Evolutionary conservation across 2,888 invertebrate genomes (phyloP).

Genomic region (Caenorhabditis sp.): DNA sequence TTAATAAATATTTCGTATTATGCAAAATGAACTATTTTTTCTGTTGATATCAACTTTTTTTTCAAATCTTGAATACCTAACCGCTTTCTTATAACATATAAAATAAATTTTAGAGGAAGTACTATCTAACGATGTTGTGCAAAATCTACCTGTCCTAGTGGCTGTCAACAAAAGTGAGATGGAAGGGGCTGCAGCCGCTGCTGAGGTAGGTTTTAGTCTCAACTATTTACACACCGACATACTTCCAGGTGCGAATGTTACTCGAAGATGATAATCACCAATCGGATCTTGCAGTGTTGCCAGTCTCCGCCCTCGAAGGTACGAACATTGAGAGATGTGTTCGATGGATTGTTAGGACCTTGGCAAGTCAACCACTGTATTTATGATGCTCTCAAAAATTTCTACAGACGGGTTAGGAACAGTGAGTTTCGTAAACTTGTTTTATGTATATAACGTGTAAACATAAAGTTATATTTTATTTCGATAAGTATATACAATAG

Average conservation of each 20-base stretch:
- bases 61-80: no score
- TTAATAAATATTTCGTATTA: no score
- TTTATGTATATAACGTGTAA: no score
- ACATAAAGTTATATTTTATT: no score
- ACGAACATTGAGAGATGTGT: slow-evolving; percentile 64
- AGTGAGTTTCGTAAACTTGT: no score
- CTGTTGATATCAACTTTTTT: no score
- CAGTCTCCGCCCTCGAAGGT: slow-evolving; percentile 64
- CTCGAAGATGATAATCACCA: slow-evolving; percentile 55
- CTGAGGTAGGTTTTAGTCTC: slow-evolving; percentile 29
- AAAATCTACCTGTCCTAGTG: slow-evolving; percentile 60
- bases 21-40: no score
- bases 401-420: no score
- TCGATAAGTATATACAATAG: no score
- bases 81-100: no score
- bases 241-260: slow-evolving; percentile 36
- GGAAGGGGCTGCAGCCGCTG: slow-evolving; percentile 57
- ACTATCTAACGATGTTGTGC: slow-evolving; percentile 58
- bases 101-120: slow-evolving; percentile 65
- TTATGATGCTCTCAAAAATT: slow-evolving; percentile 16
- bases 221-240: slow-evolving; percentile 25
- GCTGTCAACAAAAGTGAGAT: slow-evolving; percentile 68
- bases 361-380: slow-evolving; percentile 52
- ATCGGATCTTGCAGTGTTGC: slow-evolving; percentile 64
- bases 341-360: slow-evolving; percentile 57